Percentiles rank a stretch among this genome's conserved stretches.
Evolutionary conservation across 2,113 vertebrate genomes (phyloP).

Genomic region (Eurystomus gularis): DNA sequence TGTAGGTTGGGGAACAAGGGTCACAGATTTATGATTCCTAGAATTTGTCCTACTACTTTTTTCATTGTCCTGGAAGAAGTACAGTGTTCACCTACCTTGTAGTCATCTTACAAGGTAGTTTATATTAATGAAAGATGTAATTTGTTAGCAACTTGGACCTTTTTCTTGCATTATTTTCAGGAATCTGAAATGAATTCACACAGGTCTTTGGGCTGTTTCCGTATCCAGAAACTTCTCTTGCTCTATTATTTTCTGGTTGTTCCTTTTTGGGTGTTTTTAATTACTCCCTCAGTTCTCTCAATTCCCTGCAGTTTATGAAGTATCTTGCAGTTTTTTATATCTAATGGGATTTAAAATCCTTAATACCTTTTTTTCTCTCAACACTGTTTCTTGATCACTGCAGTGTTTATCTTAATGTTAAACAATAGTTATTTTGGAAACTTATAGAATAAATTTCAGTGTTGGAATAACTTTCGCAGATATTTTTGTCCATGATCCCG

Average conservation of each 20-base stretch:
- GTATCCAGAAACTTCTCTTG: neutral
- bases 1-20: neutral
- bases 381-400: neutral
- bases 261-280: neutral
- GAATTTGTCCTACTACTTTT: neutral
- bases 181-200: neutral
- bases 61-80: neutral
- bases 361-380: neutral
- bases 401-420: neutral
- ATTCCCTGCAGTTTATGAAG: neutral
- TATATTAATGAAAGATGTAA: neutral
- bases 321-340: neutral
- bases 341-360: neutral
- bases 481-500: accelerated
- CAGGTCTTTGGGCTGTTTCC: neutral
- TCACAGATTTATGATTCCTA: neutral
- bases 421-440: neutral
- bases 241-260: neutral
- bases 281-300: neutral
- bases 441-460: neutral
- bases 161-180: neutral
- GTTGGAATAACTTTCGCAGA: neutral
- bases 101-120: neutral
- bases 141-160: neutral
- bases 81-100: neutral